Evolutionary conservation across 2,113 vertebrate species (phyloP).

Genomic region (Sebastes schlegelii): DNA sequence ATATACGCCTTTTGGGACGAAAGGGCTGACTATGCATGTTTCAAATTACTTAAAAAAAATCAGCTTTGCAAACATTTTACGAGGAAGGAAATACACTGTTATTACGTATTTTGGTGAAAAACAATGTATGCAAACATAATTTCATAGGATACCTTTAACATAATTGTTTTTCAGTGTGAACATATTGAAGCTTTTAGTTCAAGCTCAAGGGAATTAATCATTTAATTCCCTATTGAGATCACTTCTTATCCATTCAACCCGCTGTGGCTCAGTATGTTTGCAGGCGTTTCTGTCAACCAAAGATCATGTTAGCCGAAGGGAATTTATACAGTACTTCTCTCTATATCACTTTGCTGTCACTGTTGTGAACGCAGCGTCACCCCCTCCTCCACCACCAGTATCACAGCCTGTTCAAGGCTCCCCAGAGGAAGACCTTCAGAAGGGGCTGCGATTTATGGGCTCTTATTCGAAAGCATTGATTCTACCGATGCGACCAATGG

Average conservation of each 20-base stretch:
- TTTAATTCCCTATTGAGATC: not conserved
- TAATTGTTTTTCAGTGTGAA: no score
- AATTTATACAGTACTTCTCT: not conserved
- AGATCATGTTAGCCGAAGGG: not conserved
- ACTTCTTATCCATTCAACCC: not conserved
- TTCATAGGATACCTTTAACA: no score
- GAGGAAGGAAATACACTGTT: no score
- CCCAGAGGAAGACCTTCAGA: not conserved
- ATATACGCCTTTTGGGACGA: no score
- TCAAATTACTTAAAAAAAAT: no score
- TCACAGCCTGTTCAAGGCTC: conserved; percentile 6
- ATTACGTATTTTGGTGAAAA: no score
- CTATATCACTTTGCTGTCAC: conserved; percentile 9
- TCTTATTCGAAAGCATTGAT: not conserved
- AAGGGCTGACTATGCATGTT: no score
- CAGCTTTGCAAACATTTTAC: no score
- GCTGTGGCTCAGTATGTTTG: not conserved
- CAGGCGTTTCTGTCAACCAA: not conserved
- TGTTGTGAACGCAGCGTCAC: not conserved
- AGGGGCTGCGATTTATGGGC: not conserved
- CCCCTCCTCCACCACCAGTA: not conserved
- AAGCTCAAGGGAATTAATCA: not conserved
- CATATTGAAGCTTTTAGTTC: not conserved
- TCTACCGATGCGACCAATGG: conserved; percentile 8
- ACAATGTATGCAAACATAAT: no score